Evolutionary conservation across 2,797 vertebrate genomes (phyloP), one percentile per base, ranked within the genome.

Genomic region (Champsocephalus gunnari): DNA sequence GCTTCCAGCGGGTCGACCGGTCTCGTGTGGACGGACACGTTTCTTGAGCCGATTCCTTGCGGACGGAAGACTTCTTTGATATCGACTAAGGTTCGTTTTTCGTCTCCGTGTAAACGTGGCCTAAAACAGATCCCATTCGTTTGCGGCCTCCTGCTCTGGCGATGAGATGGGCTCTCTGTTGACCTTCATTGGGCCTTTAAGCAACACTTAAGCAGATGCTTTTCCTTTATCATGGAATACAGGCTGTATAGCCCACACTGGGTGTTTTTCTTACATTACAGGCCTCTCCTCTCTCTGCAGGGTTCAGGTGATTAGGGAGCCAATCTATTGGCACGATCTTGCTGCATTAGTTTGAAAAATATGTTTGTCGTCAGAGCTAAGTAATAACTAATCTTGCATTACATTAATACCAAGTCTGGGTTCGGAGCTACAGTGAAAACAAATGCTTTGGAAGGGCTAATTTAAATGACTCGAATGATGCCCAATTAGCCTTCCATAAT

Each of bases 141-240:
- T 84, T 61, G 32, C 38, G 48, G 49, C 34, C 75, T 75, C 58
- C 49, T 19, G 24, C 76, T 67, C 69, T 64, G 21, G 57, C 74
- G 49, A 10, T 55, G 68, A 63, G 85, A 86, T 72, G 59, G 69
- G 38, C 77, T 68, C 75, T 63, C 76, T 86, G 68, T 79, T 88
- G 81, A 79, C 80, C 86, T 74, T 84, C 51, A 65, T 82, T 77
- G 84, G 85, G 79, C 85, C 75, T 92, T 89, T 75, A 77, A 90
- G 85, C 82, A 82, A 68, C 90, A 88, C 86, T 92, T 84, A 88
- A 78, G 81, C 71, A 79, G 86, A 87, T 65, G 75, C 81, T 80
- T 73, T 87, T 89, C 87, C 87, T 92, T 93, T 92, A 86, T 93
- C 75, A 87, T 91, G 91, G 83, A 92, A 87, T 73, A 62, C 62